Evolutionary conservation across 2,797 vertebrate species (phyloP).

Genomic region (Syngnathus acus): DNA sequence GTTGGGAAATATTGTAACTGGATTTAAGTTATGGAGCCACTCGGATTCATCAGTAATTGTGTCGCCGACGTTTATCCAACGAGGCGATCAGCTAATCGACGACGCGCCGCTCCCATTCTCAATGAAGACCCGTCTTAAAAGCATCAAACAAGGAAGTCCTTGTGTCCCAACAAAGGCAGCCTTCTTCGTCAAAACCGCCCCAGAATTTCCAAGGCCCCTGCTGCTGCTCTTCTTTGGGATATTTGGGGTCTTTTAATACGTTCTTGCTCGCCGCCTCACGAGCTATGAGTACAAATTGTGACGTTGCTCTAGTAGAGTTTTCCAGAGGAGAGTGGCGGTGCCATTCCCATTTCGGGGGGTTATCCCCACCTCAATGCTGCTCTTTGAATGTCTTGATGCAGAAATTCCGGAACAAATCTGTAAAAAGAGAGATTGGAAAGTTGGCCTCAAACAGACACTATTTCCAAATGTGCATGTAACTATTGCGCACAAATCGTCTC

Average conservation of each 20-base stretch:
- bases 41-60: background rate
- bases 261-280: background rate
- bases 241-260: constrained; percentile 31
- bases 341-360: constrained; percentile 23
- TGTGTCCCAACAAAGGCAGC: constrained; percentile 50
- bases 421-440: background rate
- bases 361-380: constrained; percentile 10
- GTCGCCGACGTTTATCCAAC: constrained; percentile 37
- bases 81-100: constrained; percentile 24
- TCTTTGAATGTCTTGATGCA: background rate
- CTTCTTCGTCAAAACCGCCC: constrained; percentile 41
- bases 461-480: background rate
- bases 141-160: constrained; percentile 43
- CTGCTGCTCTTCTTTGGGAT: constrained; percentile 13
- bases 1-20: background rate
- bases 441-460: background rate
- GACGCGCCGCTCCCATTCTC: constrained; percentile 30
- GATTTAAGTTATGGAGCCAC: background rate
- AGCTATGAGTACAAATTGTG: constrained; percentile 20
- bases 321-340: constrained; percentile 48
- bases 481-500: too few species aligned
- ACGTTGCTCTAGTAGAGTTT: constrained; percentile 54
- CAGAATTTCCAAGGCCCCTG: constrained; percentile 47
- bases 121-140: constrained; percentile 25
- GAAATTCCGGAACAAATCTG: background rate